A percentile compares a stretch with the other conserved stretches of the same genome.
Conservation (phyloP, 2,888 invertebrate genomes). For the Amorpha juglandis region DNA sequence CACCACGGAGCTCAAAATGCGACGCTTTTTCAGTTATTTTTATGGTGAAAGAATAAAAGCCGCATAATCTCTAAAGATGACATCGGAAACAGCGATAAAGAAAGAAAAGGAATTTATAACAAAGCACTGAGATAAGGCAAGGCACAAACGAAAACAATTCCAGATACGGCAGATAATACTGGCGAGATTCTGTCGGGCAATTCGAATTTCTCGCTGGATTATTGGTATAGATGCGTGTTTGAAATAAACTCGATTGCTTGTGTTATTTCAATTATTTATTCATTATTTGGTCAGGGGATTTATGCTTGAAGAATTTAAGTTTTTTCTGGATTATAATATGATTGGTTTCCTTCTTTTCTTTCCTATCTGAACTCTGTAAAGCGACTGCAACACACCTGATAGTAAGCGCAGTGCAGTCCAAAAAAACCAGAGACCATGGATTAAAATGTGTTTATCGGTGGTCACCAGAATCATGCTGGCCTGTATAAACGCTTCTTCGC, state of each 20-base stretch:
- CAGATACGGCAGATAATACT: conserved; percentile 49
- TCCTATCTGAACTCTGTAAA: no score
- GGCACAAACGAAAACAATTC: conserved; percentile 57
- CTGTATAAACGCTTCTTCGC: no score
- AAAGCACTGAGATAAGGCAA: conserved; percentile 57
- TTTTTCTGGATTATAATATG: no score
- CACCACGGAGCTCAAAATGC: background rate
- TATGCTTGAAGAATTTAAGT: no score
- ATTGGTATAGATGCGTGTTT: conserved; percentile 38
- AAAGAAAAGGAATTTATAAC: conserved; percentile 52
- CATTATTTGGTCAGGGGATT: no score
- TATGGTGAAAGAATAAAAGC: conserved; percentile 9
- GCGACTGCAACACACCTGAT: no score
- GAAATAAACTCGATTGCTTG: conserved; percentile 8
- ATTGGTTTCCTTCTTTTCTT: no score
- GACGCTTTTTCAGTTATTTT: background rate
- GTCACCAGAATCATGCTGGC: no score
- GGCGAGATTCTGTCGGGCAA: conserved; percentile 50
- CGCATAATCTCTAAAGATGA: conserved; percentile 20
- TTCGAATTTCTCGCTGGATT: conserved; percentile 42
- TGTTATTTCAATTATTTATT: no score
- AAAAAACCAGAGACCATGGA: no score
- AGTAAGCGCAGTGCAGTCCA: no score
- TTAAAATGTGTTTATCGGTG: no score
- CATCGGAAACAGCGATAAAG: conserved; percentile 6